Evolutionary conservation across 1,140 invertebrate species (phyloP).

Genomic region (Magallana gigas): DNA sequence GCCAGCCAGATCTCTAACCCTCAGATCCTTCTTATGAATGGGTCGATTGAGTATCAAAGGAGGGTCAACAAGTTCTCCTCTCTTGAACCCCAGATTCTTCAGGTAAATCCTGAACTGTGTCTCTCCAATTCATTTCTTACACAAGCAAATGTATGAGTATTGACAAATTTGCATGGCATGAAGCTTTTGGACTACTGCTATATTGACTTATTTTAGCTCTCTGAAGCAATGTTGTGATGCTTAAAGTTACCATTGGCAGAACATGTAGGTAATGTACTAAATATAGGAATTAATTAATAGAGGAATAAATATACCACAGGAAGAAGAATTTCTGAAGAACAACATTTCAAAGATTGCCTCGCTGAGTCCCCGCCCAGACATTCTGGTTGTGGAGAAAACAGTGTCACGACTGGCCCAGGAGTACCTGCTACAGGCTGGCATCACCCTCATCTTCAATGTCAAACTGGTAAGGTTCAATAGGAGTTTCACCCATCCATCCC

Average conservation of each 20-base stretch:
- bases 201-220: too few relatives aligned
- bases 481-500: too few relatives aligned
- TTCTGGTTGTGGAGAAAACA: constrained; percentile 93
- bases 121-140: too few relatives aligned
- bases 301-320: constrained; percentile 81
- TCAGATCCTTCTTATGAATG: constrained; percentile 90
- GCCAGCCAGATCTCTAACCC: constrained; percentile 89
- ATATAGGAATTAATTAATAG: too few relatives aligned
- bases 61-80: constrained; percentile 94
- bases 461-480: constrained; percentile 81
- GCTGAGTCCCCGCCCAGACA: constrained; percentile 90
- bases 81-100: constrained; percentile 93
- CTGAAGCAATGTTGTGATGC: too few relatives aligned
- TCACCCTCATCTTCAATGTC: constrained; percentile 94
- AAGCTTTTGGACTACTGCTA: too few relatives aligned
- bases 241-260: too few relatives aligned
- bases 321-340: constrained; percentile 93
- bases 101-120: constrained; percentile 79
- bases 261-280: too few relatives aligned
- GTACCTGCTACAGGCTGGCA: constrained; percentile 87
- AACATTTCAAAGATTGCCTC: constrained; percentile 93
- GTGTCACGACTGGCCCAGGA: constrained; percentile 94
- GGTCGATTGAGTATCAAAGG: constrained; percentile 94
- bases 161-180: too few relatives aligned
- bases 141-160: too few relatives aligned